Evolutionary conservation across 1,140 invertebrate genomes (phyloP), one percentile per base, ranked within the genome.

Genomic region (Aleiodes sp.): DNA sequence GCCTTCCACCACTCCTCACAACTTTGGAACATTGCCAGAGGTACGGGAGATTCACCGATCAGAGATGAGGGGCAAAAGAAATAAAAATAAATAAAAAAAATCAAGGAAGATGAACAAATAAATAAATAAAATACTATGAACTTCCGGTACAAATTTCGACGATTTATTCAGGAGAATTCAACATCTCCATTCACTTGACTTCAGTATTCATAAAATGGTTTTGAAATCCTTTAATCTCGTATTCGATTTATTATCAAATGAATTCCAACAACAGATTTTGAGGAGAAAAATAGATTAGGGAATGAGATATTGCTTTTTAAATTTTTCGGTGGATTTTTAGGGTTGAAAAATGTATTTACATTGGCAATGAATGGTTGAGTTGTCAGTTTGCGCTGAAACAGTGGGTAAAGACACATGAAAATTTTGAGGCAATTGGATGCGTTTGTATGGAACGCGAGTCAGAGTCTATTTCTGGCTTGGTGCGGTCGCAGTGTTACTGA

Each of bases 381-480:
- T 52, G 21, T 52, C 46, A 21, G 46, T 24, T n/a, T n/a, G n/a
- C n/a, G n/a, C n/a, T 2, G 46, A 24, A 52, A 52, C 16, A 52
- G 21, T 21, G 21, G 46, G n/a, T 12, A 21, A 52, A 16, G 39
- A 52, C 26, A 21, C n/a, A 52, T 52, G 46, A 52, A 52, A 52
- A 24, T 8, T 21, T 6, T 10, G 8, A 59, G 26, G 28, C 28
- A 14, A 59, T 31, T 59, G n/a, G 56, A 21, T 28, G 52, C 2
- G 14, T 28, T 59, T 29, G 56, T 59, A 59, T 28, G 56, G 16
- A 26, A 59, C 28, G 12, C n/a, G 24, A 59, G 56, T 31, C 56
- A 56, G 46, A 29, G 56, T 29, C 56, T 59, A 59, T 59, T 59
- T 59, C 28, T 29, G 56, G 24, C 28, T 59, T 59, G 19, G 24